Evolutionary conservation across 2,113 vertebrate genomes (phyloP).

Genomic region (Gracilinanus agilis): DNA sequence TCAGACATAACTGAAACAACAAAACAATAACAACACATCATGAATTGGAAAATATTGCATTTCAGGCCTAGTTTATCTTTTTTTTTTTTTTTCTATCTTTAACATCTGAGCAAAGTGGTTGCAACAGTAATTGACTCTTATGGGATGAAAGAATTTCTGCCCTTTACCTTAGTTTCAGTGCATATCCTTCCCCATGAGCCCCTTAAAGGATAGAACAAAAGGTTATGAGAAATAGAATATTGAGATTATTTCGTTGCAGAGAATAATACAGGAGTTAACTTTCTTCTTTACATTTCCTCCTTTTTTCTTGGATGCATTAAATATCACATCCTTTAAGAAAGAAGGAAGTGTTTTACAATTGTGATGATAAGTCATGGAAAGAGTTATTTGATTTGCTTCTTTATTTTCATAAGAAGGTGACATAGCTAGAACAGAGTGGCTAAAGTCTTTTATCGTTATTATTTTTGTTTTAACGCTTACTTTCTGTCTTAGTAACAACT

Average conservation of each 20-base stretch:
- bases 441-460: not conserved
- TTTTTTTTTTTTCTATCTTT: slow-evolving; percentile 33
- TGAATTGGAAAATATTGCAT: not conserved
- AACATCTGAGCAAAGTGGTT: not conserved
- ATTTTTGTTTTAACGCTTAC: too few relatives aligned
- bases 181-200: not conserved
- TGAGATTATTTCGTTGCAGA: not conserved
- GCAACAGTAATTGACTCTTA: not conserved
- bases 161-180: slow-evolving; percentile 10
- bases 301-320: not conserved
- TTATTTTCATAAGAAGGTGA: not conserved
- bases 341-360: not conserved
- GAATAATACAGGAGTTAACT: not conserved
- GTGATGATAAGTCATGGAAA: not conserved
- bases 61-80: not conserved
- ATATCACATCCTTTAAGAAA: accelerated
- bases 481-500: too few relatives aligned
- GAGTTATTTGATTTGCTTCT: not conserved
- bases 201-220: not conserved
- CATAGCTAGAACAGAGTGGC: not conserved
- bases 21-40: not conserved
- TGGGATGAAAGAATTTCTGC: not conserved
- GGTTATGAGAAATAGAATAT: not conserved
- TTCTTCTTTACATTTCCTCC: not conserved
- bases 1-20: too few relatives aligned